Base-by-base conservation (phyloP, 2,113 vertebrate species). In the Pholis gunnellus region DNA sequence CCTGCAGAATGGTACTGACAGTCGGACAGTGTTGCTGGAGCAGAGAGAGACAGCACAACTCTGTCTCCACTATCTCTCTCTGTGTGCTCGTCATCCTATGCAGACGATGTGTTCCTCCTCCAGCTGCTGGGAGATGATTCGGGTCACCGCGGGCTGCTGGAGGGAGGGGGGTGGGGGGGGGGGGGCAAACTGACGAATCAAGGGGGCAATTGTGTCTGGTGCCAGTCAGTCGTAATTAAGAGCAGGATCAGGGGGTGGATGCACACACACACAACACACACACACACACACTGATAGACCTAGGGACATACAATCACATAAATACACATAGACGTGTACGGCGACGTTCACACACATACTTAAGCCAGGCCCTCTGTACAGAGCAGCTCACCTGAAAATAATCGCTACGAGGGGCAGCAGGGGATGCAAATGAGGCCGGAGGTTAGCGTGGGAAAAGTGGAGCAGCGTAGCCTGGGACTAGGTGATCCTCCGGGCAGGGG, bases 381-480 rank as follows among this genome's bases (percentile, higher is more conserved):
- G 97, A 98, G 96, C 97, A 98, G 96, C 97, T 98, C 97, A 99
- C 97, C 97, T 99, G 97, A 99, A 98, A 97, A 96, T 99, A 99
- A 99, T 98, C 95, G 96, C 97, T 96, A 1, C 95, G 95, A 97
- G 96, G 96, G 96, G 97, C 97, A 96, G 96, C 96, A 96, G 89
- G 83, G 87, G 91, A 93, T 98, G 97, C 96, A 98, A 97, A 97
- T 97, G 96, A 97, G 96, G 96, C 96, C 96, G 90, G 95, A 96
- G 97, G 97, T 98, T 98, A 97, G 97, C 97, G 97, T 99, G 96
- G 97, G 97, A 99, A 98, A 93, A 93, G 88, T 83, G 95, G 95
- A 97, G 96, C 96, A 95, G 96, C 95, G 96, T 95, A 95, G 96
- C 96, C 96, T 77, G 89, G 96, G 96, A 96, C 96, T 97, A 97